Percentiles rank a stretch among this genome's conserved stretches.
Conservation (phyloP, 2,113 vertebrate species). For the Pterophyllum scalare region DNA sequence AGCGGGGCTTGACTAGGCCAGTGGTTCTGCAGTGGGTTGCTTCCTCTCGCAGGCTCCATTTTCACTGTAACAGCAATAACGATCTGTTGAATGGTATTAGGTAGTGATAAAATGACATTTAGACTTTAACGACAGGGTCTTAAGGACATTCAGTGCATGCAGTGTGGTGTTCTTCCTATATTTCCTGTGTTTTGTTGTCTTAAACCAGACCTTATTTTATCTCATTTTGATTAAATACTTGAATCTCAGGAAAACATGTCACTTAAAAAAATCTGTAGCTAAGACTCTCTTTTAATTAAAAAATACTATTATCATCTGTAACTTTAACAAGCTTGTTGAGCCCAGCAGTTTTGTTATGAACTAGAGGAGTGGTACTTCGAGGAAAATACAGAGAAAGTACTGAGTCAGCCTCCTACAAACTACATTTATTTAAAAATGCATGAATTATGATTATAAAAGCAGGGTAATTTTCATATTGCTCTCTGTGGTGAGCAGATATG, state of each 20-base stretch:
- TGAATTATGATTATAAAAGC: slow-evolving; percentile 72
- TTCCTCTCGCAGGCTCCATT: too few relatives aligned
- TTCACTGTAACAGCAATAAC: neutral
- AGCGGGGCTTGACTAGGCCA: neutral
- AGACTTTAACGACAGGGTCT: neutral
- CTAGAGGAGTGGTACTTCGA: slow-evolving; percentile 33
- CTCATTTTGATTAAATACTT: neutral
- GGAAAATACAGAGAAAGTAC: slow-evolving; percentile 55
- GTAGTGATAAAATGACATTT: neutral
- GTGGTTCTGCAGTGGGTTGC: too few relatives aligned
- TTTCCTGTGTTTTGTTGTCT: neutral
- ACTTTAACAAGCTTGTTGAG: slow-evolving; percentile 40
- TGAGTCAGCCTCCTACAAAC: slow-evolving; percentile 57
- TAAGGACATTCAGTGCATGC: neutral
- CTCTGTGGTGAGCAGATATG: slow-evolving; percentile 67
- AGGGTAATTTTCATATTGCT: slow-evolving; percentile 61
- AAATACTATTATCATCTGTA: neutral
- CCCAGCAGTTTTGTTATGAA: slow-evolving; percentile 43
- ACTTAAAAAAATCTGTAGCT: neutral
- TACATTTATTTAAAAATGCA: slow-evolving; percentile 69
- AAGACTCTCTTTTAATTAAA: slow-evolving; percentile 20
- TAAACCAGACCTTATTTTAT: neutral
- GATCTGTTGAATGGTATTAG: neutral
- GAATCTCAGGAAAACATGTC: neutral
- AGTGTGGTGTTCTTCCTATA: neutral